Evolutionary conservation across 2,888 invertebrate genomes (phyloP).

Genomic region (Mylabris sibirica): DNA sequence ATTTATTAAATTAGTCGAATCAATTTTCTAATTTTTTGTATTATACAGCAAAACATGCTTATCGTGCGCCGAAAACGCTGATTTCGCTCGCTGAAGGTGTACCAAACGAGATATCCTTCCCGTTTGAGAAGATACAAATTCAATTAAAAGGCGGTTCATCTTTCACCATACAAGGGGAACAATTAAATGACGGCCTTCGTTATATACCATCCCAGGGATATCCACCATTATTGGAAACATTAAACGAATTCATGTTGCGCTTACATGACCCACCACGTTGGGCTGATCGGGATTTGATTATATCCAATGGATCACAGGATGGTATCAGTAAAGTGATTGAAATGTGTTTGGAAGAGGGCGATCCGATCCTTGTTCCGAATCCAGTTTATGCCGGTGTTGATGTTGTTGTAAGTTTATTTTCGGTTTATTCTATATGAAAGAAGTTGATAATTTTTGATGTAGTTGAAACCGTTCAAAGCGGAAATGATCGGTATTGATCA

Average conservation of each 20-base stretch:
- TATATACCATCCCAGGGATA: slow-evolving; percentile 79
- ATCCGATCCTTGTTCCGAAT: slow-evolving; percentile 74
- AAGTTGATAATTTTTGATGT: slow-evolving; percentile 46
- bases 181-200: slow-evolving; percentile 73
- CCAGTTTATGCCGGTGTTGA: slow-evolving; percentile 77
- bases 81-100: slow-evolving; percentile 77
- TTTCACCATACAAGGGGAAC: slow-evolving; percentile 66
- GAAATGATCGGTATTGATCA: slow-evolving; percentile 73
- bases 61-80: slow-evolving; percentile 61
- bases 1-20: slow-evolving; percentile 17
- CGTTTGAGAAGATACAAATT: slow-evolving; percentile 70
- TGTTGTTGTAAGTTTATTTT: slow-evolving; percentile 66
- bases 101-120: slow-evolving; percentile 77
- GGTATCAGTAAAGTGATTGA: slow-evolving; percentile 79
- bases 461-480: slow-evolving; percentile 75
- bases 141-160: slow-evolving; percentile 66
- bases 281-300: slow-evolving; percentile 68
- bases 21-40: no score
- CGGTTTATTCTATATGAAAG: background rate
- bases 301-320: slow-evolving; percentile 81
- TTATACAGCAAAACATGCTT: slow-evolving; percentile 66
- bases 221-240: slow-evolving; percentile 65
- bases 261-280: slow-evolving; percentile 73
- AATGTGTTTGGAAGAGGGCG: slow-evolving; percentile 73
- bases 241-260: slow-evolving; percentile 70